phyloP scores from a whole-genome alignment of 2,888 invertebrate genomes.

The Volucella zonaria region DNA sequence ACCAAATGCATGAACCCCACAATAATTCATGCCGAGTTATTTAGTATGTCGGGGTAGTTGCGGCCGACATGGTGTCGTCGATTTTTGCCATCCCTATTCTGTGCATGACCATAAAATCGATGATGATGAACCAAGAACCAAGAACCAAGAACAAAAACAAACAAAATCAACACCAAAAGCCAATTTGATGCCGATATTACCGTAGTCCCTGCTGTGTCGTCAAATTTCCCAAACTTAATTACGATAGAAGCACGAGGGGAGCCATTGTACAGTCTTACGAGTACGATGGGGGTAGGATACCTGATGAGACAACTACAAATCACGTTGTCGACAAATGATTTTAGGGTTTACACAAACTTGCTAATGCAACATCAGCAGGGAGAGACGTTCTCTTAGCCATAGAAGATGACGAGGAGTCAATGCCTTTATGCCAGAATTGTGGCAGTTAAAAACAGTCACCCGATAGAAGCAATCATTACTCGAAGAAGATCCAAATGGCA shows the following conservation, averaged over 20 bases:
- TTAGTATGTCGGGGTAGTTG: constrained; percentile 1
- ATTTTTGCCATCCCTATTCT: constrained; percentile 15
- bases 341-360: constrained; percentile 33
- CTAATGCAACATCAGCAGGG: constrained; percentile 26
- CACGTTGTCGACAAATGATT: constrained; percentile 53
- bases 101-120: constrained; percentile 61
- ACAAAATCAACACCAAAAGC: constrained; percentile 70
- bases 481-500: neutral
- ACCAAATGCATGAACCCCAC: constrained; percentile 39
- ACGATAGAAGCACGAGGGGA: constrained; percentile 34
- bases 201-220: constrained; percentile 69
- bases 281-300: constrained; percentile 10
- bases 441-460: neutral
- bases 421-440: constrained; percentile 45
- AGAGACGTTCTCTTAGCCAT: neutral
- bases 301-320: constrained; percentile 61
- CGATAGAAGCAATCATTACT: too few species aligned
- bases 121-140: constrained; percentile 40
- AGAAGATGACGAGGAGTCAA: constrained; percentile 46
- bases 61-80: neutral
- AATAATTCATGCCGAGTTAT: neutral
- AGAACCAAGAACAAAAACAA: constrained; percentile 59
- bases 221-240: constrained; percentile 71
- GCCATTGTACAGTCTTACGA: neutral
- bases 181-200: constrained; percentile 71